Percentiles rank a stretch among this genome's conserved stretches.
phyloP scores from a whole-genome alignment of 2,113 vertebrate species.

The Gymnocephalus cernua region DNA sequence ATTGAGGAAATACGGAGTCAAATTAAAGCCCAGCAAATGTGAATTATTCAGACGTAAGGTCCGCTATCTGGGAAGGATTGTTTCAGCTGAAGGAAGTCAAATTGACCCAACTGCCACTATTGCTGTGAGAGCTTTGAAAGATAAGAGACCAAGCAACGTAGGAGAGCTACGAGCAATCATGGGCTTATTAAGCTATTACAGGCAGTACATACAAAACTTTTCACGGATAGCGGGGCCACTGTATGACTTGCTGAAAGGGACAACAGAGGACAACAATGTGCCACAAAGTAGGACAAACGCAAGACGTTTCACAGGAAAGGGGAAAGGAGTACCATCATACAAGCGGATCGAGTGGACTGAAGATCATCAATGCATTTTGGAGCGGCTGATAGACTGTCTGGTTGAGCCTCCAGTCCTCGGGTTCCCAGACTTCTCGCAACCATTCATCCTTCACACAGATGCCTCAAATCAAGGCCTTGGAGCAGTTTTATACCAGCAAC shows the following conservation, averaged over 20 bases:
- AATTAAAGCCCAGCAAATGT: conserved; percentile 49
- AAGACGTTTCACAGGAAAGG: neutral
- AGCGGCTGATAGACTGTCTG: conserved; percentile 11
- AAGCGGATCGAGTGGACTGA: neutral
- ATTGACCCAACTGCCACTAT: conserved; percentile 36
- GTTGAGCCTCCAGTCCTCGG: neutral
- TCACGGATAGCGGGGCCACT: neutral
- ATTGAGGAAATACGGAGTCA: conserved; percentile 37
- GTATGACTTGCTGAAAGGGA: neutral
- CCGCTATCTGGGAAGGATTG: conserved; percentile 28
- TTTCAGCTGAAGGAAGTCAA: conserved; percentile 38
- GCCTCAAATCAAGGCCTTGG: neutral
- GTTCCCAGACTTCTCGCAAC: conserved; percentile 8
- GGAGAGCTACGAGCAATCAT: neutral
- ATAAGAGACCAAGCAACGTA: conserved; percentile 24
- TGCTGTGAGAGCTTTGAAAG: conserved; percentile 35
- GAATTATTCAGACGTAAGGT: conserved; percentile 43
- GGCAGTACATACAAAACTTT: conserved; percentile 32
- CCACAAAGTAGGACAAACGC: neutral
- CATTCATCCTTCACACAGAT: conserved; percentile 15
- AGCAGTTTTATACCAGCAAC: neutral
- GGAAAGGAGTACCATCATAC: neutral
- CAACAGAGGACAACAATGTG: neutral
- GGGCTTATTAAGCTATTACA: neutral
- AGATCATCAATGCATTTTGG: neutral